phyloP scores from a whole-genome alignment of 2,888 invertebrate species.

The Kryphioiulus occultus region DNA sequence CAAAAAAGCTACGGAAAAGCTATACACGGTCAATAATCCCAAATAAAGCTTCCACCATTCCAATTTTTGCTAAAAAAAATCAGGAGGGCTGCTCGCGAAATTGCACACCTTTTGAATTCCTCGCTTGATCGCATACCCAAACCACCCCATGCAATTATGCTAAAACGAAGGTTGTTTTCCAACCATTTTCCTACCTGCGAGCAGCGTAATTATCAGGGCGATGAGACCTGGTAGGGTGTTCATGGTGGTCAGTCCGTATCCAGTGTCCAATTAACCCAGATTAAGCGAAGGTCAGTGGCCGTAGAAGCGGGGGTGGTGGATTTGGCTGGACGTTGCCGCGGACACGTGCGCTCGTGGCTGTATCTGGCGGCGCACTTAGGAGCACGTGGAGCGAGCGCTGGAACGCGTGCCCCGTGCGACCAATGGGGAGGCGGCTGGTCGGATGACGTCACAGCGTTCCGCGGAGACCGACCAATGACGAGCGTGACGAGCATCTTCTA shows the following conservation, averaged over 20 bases:
- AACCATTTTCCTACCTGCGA: not conserved
- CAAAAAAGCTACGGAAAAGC: too few relatives aligned
- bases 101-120: too few relatives aligned
- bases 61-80: too few relatives aligned
- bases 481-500: not conserved
- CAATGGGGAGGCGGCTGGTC: not conserved
- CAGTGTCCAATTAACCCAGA: not conserved
- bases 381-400: slow-evolving; percentile 4
- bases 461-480: not conserved
- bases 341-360: not conserved
- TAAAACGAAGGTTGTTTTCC: too few relatives aligned
- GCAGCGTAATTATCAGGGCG: not conserved
- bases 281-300: not conserved
- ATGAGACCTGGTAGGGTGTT: not conserved
- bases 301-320: not conserved
- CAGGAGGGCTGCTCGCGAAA: too few relatives aligned
- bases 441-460: not conserved
- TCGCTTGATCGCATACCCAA: too few relatives aligned
- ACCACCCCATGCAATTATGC: too few relatives aligned
- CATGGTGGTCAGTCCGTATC: slow-evolving; percentile 25
- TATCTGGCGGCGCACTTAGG: not conserved
- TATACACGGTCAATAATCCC: too few relatives aligned
- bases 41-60: too few relatives aligned
- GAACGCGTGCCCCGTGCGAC: not conserved
- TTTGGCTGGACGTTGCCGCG: not conserved